phyloP scores from a whole-genome alignment of 2,113 vertebrate genomes.

The Labrus mixtus region DNA sequence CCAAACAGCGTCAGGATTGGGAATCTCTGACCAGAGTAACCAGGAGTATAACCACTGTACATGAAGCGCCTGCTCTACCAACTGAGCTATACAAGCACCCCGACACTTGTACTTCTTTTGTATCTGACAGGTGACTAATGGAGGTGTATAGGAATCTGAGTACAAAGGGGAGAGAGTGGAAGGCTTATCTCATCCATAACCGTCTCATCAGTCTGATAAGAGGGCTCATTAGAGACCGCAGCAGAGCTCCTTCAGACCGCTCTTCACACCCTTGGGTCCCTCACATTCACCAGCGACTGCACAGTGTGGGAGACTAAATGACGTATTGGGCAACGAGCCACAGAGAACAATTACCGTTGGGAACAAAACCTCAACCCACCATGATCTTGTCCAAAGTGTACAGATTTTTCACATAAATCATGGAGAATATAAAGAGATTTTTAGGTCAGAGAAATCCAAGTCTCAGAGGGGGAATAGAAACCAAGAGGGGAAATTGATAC shows the following conservation, averaged over 20 bases:
- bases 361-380: conserved; percentile 70
- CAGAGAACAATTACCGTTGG: conserved; percentile 78
- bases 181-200: conserved; percentile 70
- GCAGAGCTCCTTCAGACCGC: conserved; percentile 64
- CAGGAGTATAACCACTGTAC: too few species aligned
- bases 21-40: neutral
- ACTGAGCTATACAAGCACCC: too few species aligned
- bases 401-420: conserved; percentile 76
- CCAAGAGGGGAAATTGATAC: conserved; percentile 42
- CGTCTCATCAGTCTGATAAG: conserved; percentile 79
- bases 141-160: conserved; percentile 63
- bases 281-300: conserved; percentile 59
- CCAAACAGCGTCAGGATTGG: too few species aligned
- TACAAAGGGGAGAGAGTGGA: conserved; percentile 60
- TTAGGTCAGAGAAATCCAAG: conserved; percentile 40
- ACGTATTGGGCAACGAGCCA: conserved; percentile 74
- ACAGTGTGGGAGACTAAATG: conserved; percentile 71
- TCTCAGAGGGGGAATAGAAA: conserved; percentile 36
- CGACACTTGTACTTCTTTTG: conserved; percentile 53
- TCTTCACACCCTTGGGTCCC: conserved; percentile 66
- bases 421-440: conserved; percentile 50
- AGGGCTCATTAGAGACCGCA: conserved; percentile 78
- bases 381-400: conserved; percentile 65
- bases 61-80: too few species aligned
- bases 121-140: conserved; percentile 66